These are phyloP conservation scores for Poliocrania exsul DNA, from an alignment of 2,797 vertebrate species.

Conservation along the genomic window DNA sequence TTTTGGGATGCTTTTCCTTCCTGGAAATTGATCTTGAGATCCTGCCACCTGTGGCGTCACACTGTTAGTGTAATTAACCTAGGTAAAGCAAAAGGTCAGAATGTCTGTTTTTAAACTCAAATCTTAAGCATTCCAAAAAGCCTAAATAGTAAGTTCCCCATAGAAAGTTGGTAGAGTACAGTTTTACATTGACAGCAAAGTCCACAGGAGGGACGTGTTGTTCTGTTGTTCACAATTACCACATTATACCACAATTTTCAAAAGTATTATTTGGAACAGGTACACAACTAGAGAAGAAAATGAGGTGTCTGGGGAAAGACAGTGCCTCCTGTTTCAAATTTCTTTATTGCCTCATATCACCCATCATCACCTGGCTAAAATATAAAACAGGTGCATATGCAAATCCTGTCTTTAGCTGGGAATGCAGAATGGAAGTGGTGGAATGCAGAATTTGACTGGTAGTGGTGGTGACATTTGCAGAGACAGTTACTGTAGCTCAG, in stretches of 20 bases:
- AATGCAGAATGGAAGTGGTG: not conserved
- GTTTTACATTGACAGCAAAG: not conserved
- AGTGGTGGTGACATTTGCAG: not conserved
- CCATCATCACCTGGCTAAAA: not conserved
- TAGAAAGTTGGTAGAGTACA: not conserved
- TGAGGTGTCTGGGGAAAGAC: not conserved
- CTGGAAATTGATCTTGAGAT: constrained; percentile 18
- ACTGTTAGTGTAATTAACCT: constrained; percentile 31
- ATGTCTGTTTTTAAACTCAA: not conserved
- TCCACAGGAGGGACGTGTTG: not conserved
- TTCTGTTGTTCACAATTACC: not conserved
- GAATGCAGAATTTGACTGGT: not conserved
- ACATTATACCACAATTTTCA: not conserved
- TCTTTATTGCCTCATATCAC: not conserved
- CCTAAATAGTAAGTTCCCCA: not conserved
- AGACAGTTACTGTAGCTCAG: not conserved
- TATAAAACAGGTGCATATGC: not conserved
- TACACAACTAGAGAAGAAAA: not conserved
- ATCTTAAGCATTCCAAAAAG: not conserved
- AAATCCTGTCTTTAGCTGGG: not conserved
- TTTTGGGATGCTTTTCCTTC: not conserved
- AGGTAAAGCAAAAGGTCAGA: not conserved
- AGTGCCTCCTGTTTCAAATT: not conserved
- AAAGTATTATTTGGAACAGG: not conserved
- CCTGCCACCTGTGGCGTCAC: not conserved